phyloP scores from a whole-genome alignment of 2,113 vertebrate species.

The Nicator chloris region DNA sequence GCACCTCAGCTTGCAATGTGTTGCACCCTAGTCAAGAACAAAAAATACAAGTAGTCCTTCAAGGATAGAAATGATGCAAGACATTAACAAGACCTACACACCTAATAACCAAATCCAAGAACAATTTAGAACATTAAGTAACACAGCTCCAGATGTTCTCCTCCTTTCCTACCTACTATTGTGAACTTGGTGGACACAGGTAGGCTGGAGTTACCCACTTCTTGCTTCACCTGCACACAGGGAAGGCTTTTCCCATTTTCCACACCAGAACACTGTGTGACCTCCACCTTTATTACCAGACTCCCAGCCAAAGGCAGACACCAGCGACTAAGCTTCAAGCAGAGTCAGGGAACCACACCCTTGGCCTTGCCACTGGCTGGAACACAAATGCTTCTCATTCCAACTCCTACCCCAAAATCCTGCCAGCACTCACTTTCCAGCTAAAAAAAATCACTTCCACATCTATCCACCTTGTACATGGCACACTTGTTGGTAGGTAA shows the following conservation, averaged over 20 bases:
- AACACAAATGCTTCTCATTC: background rate
- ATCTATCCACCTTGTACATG: background rate
- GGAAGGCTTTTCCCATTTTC: background rate
- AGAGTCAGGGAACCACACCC: conserved; percentile 30
- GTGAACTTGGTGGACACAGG: background rate
- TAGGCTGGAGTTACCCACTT: background rate
- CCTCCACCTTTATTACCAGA: background rate
- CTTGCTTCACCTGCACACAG: background rate
- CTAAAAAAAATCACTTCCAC: background rate
- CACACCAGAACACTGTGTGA: background rate
- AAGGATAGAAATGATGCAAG: background rate
- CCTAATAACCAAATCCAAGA: background rate
- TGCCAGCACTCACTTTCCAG: background rate
- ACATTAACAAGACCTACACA: background rate
- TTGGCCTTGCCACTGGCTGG: background rate
- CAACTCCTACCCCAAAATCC: background rate
- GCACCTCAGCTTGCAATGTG: background rate
- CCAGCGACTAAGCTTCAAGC: background rate
- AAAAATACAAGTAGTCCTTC: background rate
- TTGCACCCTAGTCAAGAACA: fast-evolving
- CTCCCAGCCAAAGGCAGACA: background rate
- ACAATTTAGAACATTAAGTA: background rate
- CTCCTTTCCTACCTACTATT: background rate
- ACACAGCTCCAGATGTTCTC: background rate
- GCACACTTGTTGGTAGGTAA: background rate